Evolutionary conservation across 2,888 invertebrate species (phyloP).

Genomic region (Halocaridina rubra): DNA sequence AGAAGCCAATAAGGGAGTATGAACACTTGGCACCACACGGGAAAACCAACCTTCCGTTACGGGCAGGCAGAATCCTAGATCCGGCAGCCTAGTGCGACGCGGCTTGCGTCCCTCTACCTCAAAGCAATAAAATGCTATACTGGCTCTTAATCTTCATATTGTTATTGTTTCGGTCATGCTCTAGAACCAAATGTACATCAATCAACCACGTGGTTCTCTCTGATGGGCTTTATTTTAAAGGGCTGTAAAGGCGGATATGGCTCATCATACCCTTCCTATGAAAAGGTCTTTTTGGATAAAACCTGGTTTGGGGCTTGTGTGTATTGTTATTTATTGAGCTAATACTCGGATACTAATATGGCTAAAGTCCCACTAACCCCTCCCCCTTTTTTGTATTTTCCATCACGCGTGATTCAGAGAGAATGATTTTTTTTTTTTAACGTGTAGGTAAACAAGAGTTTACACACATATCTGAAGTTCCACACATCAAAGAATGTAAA

Average conservation of each 20-base stretch:
- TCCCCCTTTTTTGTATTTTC: conserved; percentile 54
- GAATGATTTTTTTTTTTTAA: too few species aligned
- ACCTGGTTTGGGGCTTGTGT: not conserved
- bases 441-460: too few species aligned
- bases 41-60: too few species aligned
- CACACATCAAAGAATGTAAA: too few species aligned
- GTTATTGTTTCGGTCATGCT: conserved; percentile 60
- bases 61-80: too few species aligned
- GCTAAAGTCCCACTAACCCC: too few species aligned
- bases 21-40: too few species aligned
- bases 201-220: conserved; percentile 21
- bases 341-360: conserved; percentile 55
- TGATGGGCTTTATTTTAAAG: not conserved
- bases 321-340: conserved; percentile 58
- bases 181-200: conserved; percentile 50
- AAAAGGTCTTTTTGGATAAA: conserved; percentile 29
- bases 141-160: conserved; percentile 59
- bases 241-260: conserved; percentile 15
- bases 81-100: not conserved
- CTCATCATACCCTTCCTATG: not conserved
- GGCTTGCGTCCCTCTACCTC: conserved; percentile 18
- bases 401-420: conserved; percentile 52
- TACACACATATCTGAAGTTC: too few species aligned
- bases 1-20: conserved; percentile 24
- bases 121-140: conserved; percentile 58